Base-by-base conservation (phyloP, 2,888 invertebrate genomes). In the Anoncus sp. region DNA sequence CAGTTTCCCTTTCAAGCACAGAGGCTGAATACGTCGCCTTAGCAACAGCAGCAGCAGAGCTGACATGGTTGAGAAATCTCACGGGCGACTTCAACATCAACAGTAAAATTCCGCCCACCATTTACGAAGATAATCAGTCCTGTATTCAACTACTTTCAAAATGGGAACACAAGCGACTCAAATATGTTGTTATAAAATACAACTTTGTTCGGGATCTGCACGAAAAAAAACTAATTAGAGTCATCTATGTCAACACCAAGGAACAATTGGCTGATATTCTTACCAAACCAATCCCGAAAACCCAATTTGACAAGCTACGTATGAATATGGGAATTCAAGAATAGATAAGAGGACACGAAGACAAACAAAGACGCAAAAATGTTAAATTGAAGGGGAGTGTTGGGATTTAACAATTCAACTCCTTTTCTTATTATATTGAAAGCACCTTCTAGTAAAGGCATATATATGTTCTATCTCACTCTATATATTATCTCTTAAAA, bases 21-120 rank as follows among this genome's bases (percentile, higher is more conserved):
- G 89, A 89, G 80, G 85, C 89, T 0, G 87, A 90, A 77, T 88
- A 87, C 74, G 74, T 88, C 2, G 87, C 89, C 3, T 70, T 88
- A 20, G 81, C 84, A 7, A 75, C 66, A 20, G 85, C 84, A 9
- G 83, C 80, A 6, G 63, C 78, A n/a, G 87, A 89, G 67, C 63
- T 81, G 4, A 60, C 87, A 31, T 87, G 88, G 87, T 38, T 87
- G 10, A 81, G 67, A 69, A 77, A 78, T 35, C 45, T 89, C 10
- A 49, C 88, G 20, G 18, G 60, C 2, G 87, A 88, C 35, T 67
- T 87, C n/a, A 65, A 63, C 1, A 18, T 81, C 1, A 71, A 43
- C 3, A 20, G 12, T n/a, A 10, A 45, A 7, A 22, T 31, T 20
- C 71, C 80, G 3, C 67, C 78, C 12, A 53, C 70, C 14, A 73